A percentile compares a stretch with the other conserved stretches of the same genome.
These are phyloP conservation scores for Leptinotarsa undecemlineata DNA, from an alignment of 1,140 invertebrate genomes.

Conservation along the genomic window DNA sequence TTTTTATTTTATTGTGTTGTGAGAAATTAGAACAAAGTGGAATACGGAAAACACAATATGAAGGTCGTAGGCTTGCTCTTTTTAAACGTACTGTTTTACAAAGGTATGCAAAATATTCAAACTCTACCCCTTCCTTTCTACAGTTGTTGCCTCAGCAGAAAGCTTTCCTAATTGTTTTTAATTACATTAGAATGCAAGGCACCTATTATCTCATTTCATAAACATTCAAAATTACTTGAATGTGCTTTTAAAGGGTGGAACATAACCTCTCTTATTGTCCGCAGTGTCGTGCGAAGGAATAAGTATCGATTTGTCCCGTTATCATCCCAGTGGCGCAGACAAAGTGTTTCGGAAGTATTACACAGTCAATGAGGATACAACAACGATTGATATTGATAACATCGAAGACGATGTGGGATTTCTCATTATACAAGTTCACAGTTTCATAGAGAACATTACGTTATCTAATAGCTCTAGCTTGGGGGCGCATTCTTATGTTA, in stretches of 20 bases:
- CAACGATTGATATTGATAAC: constrained; percentile 56
- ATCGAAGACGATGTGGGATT: constrained; percentile 60
- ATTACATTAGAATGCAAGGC: too few relatives aligned
- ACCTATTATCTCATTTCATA: too few relatives aligned
- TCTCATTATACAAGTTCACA: constrained; percentile 70
- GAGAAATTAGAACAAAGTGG: neutral
- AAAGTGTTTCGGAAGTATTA: constrained; percentile 22
- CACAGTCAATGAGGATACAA: constrained; percentile 33
- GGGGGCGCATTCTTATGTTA: constrained; percentile 40
- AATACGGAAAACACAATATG: neutral
- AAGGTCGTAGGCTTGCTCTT: neutral
- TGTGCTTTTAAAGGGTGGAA: neutral
- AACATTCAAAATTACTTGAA: too few relatives aligned
- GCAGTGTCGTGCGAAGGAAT: constrained; percentile 17
- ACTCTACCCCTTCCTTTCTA: neutral
- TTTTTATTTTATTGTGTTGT: neutral
- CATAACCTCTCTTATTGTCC: constrained; percentile 28
- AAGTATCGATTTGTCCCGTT: constrained; percentile 31
- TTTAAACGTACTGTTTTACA: neutral
- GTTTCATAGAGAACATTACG: constrained; percentile 63
- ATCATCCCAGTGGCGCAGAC: constrained; percentile 14
- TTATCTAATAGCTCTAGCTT: constrained; percentile 58
- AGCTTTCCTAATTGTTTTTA: too few relatives aligned
- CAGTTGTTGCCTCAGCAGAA: neutral
- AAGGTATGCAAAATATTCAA: neutral